Percentiles rank a stretch among this genome's conserved stretches.
Conservation (phyloP, 2,797 vertebrate species). For the Silurus aristotelis region DNA sequence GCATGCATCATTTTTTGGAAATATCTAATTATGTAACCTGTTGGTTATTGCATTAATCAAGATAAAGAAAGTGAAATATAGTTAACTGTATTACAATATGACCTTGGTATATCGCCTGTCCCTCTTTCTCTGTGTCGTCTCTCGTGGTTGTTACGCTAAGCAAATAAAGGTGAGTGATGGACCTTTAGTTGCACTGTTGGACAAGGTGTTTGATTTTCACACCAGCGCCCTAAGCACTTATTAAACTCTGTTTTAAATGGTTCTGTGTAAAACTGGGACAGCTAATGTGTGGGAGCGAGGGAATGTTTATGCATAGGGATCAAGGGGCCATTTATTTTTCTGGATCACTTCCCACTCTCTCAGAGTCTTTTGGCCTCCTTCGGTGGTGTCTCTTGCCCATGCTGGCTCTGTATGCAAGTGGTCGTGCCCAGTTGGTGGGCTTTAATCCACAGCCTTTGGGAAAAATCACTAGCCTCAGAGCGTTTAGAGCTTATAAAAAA, state of each 20-base stretch:
- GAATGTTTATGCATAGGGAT: constrained; percentile 54
- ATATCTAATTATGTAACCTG: constrained; percentile 3
- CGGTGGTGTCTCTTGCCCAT: constrained; percentile 25
- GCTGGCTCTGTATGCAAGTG: constrained; percentile 41
- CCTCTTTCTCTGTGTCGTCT: constrained; percentile 19
- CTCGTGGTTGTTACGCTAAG: constrained; percentile 68
- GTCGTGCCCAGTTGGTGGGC: constrained; percentile 44
- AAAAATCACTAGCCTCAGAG: constrained; percentile 31
- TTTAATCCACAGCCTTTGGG: constrained; percentile 43
- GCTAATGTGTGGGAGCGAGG: constrained; percentile 64
- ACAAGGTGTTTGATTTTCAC: constrained; percentile 82
- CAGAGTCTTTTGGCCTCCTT: constrained; percentile 22
- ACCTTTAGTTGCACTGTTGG: constrained; percentile 73
- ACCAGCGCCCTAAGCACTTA: constrained; percentile 75
- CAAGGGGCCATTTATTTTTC: constrained; percentile 55
- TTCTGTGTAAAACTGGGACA: constrained; percentile 52
- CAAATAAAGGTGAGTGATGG: constrained; percentile 79
- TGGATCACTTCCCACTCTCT: constrained; percentile 45
- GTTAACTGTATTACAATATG: constrained; percentile 30
- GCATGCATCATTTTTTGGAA: constrained; percentile 13
- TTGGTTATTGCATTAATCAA: neutral
- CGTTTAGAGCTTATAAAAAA: constrained; percentile 35
- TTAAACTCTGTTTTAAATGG: constrained; percentile 64
- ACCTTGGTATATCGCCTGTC: constrained; percentile 42
- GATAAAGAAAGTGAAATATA: constrained; percentile 10